phyloP scores from a whole-genome alignment of 2,888 invertebrate species.

The Ormyrus pomaceus region DNA sequence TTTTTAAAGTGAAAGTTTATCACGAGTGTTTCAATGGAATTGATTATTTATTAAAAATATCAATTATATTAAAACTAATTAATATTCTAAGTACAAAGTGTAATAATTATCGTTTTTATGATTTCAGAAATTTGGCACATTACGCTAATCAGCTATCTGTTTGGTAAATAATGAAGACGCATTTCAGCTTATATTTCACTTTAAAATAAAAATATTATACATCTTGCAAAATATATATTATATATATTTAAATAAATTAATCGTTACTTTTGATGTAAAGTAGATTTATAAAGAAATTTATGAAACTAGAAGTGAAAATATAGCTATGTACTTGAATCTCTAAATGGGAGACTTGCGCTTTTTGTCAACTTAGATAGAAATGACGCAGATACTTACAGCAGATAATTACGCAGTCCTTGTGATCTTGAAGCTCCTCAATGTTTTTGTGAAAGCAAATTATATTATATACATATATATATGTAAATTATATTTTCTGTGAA shows the following conservation, averaged over 20 bases:
- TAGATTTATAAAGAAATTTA: slow-evolving; percentile 15
- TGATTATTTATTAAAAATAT: neutral
- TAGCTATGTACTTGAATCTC: neutral
- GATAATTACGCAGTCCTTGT: slow-evolving; percentile 14
- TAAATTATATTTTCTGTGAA: slow-evolving; percentile 48
- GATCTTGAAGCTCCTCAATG: slow-evolving; percentile 43
- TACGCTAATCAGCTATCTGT: slow-evolving; percentile 40
- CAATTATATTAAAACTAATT: neutral
- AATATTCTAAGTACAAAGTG: neutral
- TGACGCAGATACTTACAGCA: neutral
- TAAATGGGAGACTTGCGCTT: neutral
- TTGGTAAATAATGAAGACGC: slow-evolving; percentile 36
- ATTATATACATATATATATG: slow-evolving; percentile 27
- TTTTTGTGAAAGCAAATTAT: slow-evolving; percentile 11
- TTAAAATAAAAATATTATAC: slow-evolving; percentile 4
- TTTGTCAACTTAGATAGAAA: neutral
- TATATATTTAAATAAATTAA: slow-evolving; percentile 14
- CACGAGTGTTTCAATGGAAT: slow-evolving; percentile 26
- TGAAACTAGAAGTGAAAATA: neutral
- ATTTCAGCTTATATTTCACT: neutral
- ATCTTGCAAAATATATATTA: neutral
- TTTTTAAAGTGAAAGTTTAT: no score
- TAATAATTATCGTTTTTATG: neutral
- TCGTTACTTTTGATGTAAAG: neutral
- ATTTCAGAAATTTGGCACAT: slow-evolving; percentile 47